Conservation (phyloP, 2,888 invertebrate species). For the Epirrhoe tristata region DNA sequence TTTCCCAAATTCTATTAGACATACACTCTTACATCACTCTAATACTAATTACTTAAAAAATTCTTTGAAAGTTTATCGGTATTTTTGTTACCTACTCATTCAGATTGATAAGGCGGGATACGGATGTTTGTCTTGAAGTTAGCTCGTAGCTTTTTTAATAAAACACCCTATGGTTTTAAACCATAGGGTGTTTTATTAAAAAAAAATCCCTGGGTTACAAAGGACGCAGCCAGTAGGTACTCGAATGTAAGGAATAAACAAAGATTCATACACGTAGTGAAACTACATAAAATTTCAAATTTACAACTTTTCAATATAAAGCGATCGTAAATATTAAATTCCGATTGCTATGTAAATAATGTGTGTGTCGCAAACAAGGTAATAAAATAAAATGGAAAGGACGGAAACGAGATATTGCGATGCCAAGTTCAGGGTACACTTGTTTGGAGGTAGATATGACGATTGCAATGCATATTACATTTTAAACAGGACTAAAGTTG, state of each 20-base stretch:
- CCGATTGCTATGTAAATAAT: conserved; percentile 29
- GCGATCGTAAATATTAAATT: conserved; percentile 28
- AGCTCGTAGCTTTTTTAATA: too few species aligned
- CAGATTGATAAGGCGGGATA: too few species aligned
- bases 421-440: conserved; percentile 22
- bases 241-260: background rate
- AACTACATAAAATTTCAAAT: conserved; percentile 15
- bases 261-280: background rate
- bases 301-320: conserved; percentile 26
- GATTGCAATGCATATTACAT: background rate
- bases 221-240: too few species aligned
- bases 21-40: too few species aligned
- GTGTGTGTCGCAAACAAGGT: conserved; percentile 24
- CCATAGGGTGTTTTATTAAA: too few species aligned
- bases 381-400: conserved; percentile 36
- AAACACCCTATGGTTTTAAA: too few species aligned
- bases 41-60: too few species aligned
- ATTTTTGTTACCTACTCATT: too few species aligned
- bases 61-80: too few species aligned
- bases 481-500: background rate
- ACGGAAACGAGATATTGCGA: conserved; percentile 21
- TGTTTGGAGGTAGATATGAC: conserved; percentile 27
- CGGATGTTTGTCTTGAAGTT: too few species aligned
- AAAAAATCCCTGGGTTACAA: too few species aligned
- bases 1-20: too few species aligned